phyloP scores from a whole-genome alignment of 2,113 vertebrate genomes.

The Antechinus flavipes region DNA sequence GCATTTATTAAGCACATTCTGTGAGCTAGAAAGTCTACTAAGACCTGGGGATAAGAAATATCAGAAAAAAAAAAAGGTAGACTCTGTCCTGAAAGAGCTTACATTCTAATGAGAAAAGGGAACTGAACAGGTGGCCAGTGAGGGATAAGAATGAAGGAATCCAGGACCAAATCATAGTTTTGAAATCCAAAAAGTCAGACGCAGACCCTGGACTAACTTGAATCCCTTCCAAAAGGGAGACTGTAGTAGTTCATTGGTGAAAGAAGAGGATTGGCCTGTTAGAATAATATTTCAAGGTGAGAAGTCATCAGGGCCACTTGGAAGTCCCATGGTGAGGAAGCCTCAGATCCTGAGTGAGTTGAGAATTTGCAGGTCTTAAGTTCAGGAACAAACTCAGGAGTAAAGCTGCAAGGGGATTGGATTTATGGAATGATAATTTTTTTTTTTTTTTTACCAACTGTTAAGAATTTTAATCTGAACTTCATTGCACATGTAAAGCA shows the following conservation, averaged over 20 bases:
- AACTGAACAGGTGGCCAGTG: background rate
- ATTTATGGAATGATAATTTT: background rate
- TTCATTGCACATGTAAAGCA: background rate
- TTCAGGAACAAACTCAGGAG: background rate
- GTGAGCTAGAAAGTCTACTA: background rate
- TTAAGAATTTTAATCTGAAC: background rate
- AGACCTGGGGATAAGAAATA: background rate
- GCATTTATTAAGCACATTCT: background rate
- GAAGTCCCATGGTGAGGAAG: background rate
- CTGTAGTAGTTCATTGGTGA: background rate
- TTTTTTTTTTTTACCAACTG: background rate
- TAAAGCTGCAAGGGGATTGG: background rate
- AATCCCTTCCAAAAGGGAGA: background rate
- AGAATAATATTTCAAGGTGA: background rate
- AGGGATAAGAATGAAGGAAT: background rate
- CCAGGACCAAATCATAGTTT: background rate
- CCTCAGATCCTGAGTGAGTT: background rate
- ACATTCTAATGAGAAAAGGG: background rate
- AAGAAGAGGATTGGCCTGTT: background rate
- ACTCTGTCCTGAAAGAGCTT: background rate
- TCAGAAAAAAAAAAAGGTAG: background rate
- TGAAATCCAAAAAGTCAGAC: background rate
- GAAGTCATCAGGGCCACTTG: background rate
- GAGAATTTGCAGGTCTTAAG: background rate
- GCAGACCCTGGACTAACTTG: background rate